Evolutionary conservation across 2,888 invertebrate species (phyloP), one percentile per base, ranked within the genome.

Genomic region (Thecocarcelia acutangulata): DNA sequence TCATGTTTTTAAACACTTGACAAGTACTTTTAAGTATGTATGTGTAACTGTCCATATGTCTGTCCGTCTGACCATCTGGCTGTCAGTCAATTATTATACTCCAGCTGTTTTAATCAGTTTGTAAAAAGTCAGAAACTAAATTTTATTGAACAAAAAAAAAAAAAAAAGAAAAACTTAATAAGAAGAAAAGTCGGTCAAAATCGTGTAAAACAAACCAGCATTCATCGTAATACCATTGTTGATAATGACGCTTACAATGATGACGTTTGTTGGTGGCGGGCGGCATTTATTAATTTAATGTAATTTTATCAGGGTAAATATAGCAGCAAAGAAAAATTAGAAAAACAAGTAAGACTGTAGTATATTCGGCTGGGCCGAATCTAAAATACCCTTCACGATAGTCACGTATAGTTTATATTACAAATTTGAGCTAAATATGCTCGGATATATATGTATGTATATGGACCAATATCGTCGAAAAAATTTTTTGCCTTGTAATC

Each of bases 131-230:
- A 59, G 28, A 28, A 69, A 76, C 24, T 15, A 76, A 68, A 63
- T 28, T 50, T 61, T 19, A n/a, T 52, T 21, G 17, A 3, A 37
- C 46, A 24, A 24, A 24, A 24, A 2, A n/a, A 6, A 28, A 28
- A 28, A 28, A 24, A 28, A 42, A 50, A 9, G 11, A 58, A 59
- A 52, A 68, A 66, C 11, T 48, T 8, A 59, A 42, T 37, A 72
- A 69, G n/a, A 66, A 69, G 12, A 59, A 66, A 80, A 75, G 54
- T 72, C 75, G 80, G 75, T 76, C 75, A 76, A 75, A 80, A 76
- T 76, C 80, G 76, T 76, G 80, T 80, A 48, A 80, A 74, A 33
- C 50, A 69, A 80, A 70, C 44, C 63, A 40, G 19, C 48, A 63
- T 61, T 48, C 52, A 59, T 24, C 40, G 37, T 52, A 80, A 40